Evolutionary conservation across 2,797 vertebrate genomes (phyloP).

Genomic region (Triplophysa bombifrons): DNA sequence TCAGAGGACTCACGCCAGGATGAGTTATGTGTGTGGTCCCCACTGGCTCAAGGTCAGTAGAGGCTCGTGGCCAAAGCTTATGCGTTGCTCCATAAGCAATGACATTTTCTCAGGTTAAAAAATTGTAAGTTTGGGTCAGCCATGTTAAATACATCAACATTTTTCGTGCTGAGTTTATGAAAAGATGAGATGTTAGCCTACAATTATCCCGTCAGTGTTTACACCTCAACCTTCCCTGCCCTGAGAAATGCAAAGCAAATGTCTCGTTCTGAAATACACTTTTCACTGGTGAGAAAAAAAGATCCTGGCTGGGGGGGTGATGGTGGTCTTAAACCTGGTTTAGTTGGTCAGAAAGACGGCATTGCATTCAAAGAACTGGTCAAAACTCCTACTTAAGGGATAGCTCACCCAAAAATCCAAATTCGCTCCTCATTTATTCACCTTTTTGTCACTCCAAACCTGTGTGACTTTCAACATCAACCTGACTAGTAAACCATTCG

Average conservation of each 20-base stretch:
- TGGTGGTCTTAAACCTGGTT: not conserved
- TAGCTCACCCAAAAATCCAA: no score
- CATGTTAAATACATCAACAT: slow-evolving; percentile 52
- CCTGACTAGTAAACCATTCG: slow-evolving; percentile 17
- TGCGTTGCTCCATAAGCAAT: slow-evolving; percentile 64
- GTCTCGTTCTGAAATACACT: not conserved
- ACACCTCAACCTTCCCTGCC: slow-evolving; percentile 40
- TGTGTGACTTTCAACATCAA: no score
- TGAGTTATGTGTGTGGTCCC: slow-evolving; percentile 70
- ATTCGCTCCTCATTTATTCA: no score
- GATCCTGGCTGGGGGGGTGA: not conserved
- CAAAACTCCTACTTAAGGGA: no score
- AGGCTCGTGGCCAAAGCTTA: slow-evolving; percentile 65
- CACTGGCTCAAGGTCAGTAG: slow-evolving; percentile 61
- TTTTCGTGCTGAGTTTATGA: slow-evolving; percentile 53
- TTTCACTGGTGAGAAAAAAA: not conserved
- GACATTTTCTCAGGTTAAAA: slow-evolving; percentile 64
- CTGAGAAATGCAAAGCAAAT: slow-evolving; percentile 21
- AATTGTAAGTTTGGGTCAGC: slow-evolving; percentile 63
- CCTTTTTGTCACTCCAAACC: no score
- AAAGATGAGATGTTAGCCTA: slow-evolving; percentile 42
- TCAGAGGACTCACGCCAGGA: slow-evolving; percentile 43
- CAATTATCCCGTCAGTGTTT: slow-evolving; percentile 50
- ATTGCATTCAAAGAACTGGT: no score
- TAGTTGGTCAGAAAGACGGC: not conserved